These are phyloP conservation scores for Lottia scabra DNA, from an alignment of 2,888 invertebrate species.

Conservation along the genomic window DNA sequence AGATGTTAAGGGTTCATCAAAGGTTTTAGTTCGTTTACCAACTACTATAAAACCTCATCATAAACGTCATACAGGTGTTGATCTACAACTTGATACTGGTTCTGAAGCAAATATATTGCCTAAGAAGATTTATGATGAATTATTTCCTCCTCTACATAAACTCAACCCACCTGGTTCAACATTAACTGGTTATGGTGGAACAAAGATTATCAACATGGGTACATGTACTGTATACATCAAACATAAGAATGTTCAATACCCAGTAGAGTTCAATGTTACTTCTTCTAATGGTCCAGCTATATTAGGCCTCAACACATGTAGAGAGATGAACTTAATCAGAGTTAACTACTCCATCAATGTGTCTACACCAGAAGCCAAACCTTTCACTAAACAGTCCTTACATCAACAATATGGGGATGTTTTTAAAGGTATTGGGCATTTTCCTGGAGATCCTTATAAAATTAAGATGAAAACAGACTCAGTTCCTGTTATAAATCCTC, in stretches of 20 bases:
- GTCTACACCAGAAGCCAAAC: neutral
- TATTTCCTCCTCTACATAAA: neutral
- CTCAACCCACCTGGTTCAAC: neutral
- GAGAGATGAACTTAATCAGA: too few species aligned
- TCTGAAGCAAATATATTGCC: neutral
- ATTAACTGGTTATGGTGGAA: neutral
- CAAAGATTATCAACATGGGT: neutral
- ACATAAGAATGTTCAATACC: neutral
- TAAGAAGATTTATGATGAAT: neutral
- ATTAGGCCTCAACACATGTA: too few species aligned
- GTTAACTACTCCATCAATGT: too few species aligned
- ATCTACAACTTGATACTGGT: neutral
- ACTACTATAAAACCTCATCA: neutral
- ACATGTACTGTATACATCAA: neutral
- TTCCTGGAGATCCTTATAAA: too few species aligned
- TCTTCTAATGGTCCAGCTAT: too few species aligned
- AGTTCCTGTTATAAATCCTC: too few species aligned
- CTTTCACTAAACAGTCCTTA: neutral
- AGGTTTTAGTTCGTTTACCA: too few species aligned
- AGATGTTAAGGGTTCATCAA: too few species aligned
- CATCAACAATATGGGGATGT: neutral
- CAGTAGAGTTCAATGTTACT: neutral
- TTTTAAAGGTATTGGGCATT: too few species aligned
- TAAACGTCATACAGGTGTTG: neutral
- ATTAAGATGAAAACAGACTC: too few species aligned